Percentiles rank a stretch among this genome's conserved stretches.
Conservation (phyloP, 23 tunicate species). For the Styela clava region DNA sequence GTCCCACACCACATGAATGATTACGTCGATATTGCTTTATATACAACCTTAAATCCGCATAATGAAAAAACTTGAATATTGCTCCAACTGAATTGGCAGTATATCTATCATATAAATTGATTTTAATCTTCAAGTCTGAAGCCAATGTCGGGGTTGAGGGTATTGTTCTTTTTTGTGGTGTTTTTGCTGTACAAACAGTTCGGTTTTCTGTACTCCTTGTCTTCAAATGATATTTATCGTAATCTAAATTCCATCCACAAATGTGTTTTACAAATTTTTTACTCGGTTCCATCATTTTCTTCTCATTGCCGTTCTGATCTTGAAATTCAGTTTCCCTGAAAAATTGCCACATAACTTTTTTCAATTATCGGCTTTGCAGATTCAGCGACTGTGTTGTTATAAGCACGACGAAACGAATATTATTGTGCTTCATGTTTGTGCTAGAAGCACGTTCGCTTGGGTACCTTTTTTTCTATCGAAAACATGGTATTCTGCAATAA, state of each 20-base stretch:
- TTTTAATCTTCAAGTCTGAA: slow-evolving; percentile 10
- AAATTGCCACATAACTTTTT: too few species aligned
- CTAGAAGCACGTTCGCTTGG: too few species aligned
- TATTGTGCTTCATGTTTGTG: too few species aligned
- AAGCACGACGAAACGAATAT: too few species aligned
- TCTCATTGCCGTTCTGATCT: background rate
- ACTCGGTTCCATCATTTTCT: background rate
- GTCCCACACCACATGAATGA: slow-evolving; percentile 31
- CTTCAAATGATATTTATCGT: background rate
- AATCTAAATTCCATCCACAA: slow-evolving; percentile 11
- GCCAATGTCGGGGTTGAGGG: background rate
- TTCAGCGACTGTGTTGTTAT: too few species aligned
- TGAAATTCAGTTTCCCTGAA: background rate
- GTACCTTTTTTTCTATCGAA: too few species aligned
- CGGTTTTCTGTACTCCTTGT: background rate
- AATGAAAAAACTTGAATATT: slow-evolving; percentile 58
- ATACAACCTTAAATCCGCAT: slow-evolving; percentile 58
- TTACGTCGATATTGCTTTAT: slow-evolving; percentile 59
- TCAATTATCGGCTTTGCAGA: too few species aligned
- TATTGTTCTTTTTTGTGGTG: background rate
- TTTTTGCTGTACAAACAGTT: slow-evolving; percentile 3
- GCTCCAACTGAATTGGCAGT: background rate
- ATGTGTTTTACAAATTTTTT: background rate
- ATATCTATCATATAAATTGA: slow-evolving; percentile 10
- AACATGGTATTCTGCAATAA: too few species aligned